Base-by-base conservation (phyloP, 2,113 vertebrate genomes). In the Nannospalax galili region DNA sequence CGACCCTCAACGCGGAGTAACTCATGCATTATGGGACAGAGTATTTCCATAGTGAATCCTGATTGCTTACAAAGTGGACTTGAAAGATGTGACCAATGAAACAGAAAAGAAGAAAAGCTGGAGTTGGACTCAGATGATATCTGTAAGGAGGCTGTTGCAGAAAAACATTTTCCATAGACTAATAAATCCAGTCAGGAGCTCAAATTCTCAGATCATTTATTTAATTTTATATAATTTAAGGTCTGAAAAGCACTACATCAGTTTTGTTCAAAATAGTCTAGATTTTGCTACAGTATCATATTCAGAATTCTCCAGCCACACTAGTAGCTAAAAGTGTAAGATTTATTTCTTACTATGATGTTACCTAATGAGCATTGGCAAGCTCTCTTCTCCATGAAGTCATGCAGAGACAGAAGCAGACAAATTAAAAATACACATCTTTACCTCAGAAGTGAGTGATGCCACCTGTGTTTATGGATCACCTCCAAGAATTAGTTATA, bases 141-240 rank as follows among this genome's bases (percentile, higher is more conserved):
- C 19, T n/a, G 2, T 72, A 17, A 11, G 5, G 60, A 6, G 70
- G 10, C 30, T 78, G 2, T 17, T 56, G 12, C 37, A n/a, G 32
- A 45, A 89, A 80, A 90, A 24, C 2, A 56, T n/a, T 28, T 81
- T 58, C 56, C 48, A 26, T 3, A 78, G 22, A 32, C 73, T 72
- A 85, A 69, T 35, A 85, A 37, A 42, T 80, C 7, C 8, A 85
- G 70, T 86, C 75, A 77, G 32, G 74, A 37, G 81, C 85, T 16
- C 20, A 88, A 20, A 69, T 26, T n/a, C 14, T 40, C 9, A n/a
- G 40, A 78, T 37, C 19, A 81, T 73, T 65, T 35, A 56, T 86
- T 93, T 64, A 52, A 56, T 28, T 60, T 77, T 78, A 67, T 67
- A 35, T 73, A 73, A 77, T 75, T 87, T 17, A 92, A 95, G 42